phyloP scores from a whole-genome alignment of 2,797 vertebrate genomes.

The Argentina silus region DNA sequence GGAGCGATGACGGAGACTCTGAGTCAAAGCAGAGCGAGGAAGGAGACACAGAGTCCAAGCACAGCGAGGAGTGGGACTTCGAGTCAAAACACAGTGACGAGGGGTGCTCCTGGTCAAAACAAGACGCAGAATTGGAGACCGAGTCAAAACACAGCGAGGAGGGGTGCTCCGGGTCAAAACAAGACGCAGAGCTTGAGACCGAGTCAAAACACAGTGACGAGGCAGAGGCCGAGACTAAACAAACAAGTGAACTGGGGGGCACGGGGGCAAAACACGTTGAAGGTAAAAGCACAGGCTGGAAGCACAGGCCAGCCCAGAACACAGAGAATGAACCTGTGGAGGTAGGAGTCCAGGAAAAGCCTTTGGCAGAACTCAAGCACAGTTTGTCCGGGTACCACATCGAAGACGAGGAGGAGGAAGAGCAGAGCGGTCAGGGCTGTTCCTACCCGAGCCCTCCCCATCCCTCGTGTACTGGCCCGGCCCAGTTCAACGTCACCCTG shows the following conservation, averaged over 20 bases:
- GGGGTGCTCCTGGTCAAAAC: slow-evolving; percentile 63
- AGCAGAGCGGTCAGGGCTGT: slow-evolving; percentile 54
- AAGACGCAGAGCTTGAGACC: slow-evolving; percentile 66
- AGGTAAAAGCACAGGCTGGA: slow-evolving; percentile 52
- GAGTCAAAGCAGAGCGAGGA: slow-evolving; percentile 74
- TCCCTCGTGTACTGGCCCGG: slow-evolving; percentile 42
- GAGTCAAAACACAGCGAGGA: slow-evolving; percentile 68
- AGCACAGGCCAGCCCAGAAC: slow-evolving; percentile 24
- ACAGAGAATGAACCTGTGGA: slow-evolving; percentile 23
- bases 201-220: slow-evolving; percentile 66
- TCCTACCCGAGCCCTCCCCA: slow-evolving; percentile 66
- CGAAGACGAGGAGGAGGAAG: slow-evolving; percentile 57
- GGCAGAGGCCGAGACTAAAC: slow-evolving; percentile 45
- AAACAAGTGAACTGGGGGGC: slow-evolving; percentile 18
- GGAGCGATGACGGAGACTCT: slow-evolving; percentile 19
- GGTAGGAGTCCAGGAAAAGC: slow-evolving; percentile 49
- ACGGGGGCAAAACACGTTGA: slow-evolving; percentile 49
- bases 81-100: slow-evolving; percentile 76
- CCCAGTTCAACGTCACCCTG: slow-evolving; percentile 89
- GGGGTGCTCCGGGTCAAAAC: slow-evolving; percentile 45
- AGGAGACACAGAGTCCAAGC: slow-evolving; percentile 74
- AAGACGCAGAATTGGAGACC: slow-evolving; percentile 66
- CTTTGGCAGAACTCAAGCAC: slow-evolving; percentile 65
- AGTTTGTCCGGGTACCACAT: slow-evolving; percentile 65
- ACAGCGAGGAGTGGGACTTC: slow-evolving; percentile 75